These are phyloP conservation scores for Buceros bicornis DNA, from an alignment of 2,797 vertebrate species.

Conservation along the genomic window DNA sequence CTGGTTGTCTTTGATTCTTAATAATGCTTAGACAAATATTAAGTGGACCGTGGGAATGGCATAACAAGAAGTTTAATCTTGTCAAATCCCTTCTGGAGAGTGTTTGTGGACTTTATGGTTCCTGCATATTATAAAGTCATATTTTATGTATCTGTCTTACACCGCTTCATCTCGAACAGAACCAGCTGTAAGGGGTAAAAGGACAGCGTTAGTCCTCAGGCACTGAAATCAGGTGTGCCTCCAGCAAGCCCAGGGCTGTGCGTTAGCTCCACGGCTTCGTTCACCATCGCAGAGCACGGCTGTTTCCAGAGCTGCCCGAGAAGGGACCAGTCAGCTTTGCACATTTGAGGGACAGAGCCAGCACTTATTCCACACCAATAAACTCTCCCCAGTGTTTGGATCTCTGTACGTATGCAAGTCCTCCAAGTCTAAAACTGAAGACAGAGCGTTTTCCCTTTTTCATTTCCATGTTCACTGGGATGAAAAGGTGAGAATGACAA, in stretches of 20 bases:
- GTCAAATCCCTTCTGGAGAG: constrained; percentile 16
- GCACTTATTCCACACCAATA: neutral
- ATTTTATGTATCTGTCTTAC: neutral
- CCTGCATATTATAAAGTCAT: neutral
- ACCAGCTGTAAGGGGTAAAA: accelerated
- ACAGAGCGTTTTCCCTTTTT: neutral
- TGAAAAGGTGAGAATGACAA: neutral
- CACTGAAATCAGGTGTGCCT: neutral
- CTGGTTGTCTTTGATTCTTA: constrained; percentile 31
- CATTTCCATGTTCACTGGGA: neutral
- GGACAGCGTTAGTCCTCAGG: neutral
- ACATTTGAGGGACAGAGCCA: neutral
- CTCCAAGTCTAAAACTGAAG: neutral
- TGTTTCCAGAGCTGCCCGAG: neutral
- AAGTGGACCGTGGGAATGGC: constrained; percentile 19
- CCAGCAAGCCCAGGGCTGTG: too few relatives aligned
- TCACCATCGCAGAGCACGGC: neutral
- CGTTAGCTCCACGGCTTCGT: accelerated
- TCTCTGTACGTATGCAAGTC: neutral
- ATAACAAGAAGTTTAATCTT: constrained; percentile 8
- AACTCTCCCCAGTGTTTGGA: neutral
- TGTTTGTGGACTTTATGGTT: constrained; percentile 21
- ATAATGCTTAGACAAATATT: constrained; percentile 24
- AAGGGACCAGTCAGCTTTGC: neutral
- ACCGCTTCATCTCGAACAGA: neutral